A percentile compares a stretch with the other conserved stretches of the same genome.
Conservation (phyloP, 2,797 vertebrate genomes). For the Nyctalus aviator region DNA sequence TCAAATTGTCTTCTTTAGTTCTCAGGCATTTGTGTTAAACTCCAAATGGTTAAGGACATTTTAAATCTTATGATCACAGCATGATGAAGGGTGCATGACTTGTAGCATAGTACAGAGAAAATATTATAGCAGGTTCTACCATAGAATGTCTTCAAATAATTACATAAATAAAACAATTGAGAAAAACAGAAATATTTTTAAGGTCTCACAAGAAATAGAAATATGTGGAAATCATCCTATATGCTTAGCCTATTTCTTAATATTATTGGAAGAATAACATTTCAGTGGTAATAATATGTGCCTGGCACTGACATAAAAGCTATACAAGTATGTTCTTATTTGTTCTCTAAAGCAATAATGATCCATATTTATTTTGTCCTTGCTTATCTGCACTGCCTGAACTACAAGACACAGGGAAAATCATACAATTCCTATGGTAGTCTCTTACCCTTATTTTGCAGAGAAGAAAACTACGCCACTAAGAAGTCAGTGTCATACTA, state of each 20-base stretch:
- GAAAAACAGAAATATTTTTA: not conserved
- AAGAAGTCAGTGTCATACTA: not conserved
- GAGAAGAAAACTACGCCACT: not conserved
- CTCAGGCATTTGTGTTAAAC: not conserved
- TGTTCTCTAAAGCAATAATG: not conserved
- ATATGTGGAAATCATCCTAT: not conserved
- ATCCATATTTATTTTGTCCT: not conserved
- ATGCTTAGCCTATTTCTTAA: not conserved
- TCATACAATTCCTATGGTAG: not conserved
- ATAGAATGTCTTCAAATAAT: not conserved
- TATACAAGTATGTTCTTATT: not conserved
- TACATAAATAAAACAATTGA: slow-evolving; percentile 11
- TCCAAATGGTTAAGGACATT: not conserved
- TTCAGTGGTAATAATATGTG: not conserved
- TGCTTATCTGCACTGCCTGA: not conserved
- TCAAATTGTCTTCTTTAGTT: not conserved
- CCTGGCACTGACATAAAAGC: not conserved
- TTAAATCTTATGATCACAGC: not conserved
- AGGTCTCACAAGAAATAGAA: not conserved
- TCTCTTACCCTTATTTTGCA: not conserved
- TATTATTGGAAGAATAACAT: not conserved
- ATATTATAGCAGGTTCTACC: not conserved
- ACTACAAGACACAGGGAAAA: not conserved
- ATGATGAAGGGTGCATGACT: not conserved
- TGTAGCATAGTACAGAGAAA: not conserved